These are phyloP conservation scores for Lamprotornis superbus DNA, from an alignment of 2,113 vertebrate species.

Conservation along the genomic window DNA sequence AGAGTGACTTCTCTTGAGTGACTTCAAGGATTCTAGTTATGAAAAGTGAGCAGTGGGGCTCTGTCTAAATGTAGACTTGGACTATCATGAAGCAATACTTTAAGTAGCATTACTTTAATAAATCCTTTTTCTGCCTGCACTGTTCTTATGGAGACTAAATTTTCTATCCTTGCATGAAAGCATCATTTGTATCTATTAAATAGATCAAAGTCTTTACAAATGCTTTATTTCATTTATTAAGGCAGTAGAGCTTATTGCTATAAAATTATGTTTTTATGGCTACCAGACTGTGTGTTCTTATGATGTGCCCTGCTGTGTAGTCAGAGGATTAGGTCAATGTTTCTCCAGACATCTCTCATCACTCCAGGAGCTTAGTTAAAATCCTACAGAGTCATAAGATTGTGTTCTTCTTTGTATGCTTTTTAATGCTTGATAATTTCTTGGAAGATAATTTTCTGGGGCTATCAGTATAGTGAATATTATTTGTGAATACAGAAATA, in stretches of 20 bases:
- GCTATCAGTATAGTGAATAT: background rate
- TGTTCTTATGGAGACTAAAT: background rate
- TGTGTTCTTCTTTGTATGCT: background rate
- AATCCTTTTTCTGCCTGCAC: background rate
- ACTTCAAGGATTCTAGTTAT: background rate
- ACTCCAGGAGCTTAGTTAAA: background rate
- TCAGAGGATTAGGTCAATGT: background rate
- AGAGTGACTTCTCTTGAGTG: conserved; percentile 17
- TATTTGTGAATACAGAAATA: background rate
- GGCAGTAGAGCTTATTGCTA: background rate
- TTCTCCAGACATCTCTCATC: background rate
- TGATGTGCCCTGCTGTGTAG: background rate
- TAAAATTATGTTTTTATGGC: background rate
- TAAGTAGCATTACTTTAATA: background rate
- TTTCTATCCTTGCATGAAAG: background rate
- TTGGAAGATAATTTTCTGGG: background rate
- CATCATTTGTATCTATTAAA: conserved; percentile 23
- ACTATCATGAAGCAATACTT: background rate
- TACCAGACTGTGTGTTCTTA: background rate
- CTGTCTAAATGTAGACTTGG: background rate
- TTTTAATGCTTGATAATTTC: background rate
- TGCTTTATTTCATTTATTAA: conserved; percentile 3
- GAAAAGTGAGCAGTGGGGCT: background rate
- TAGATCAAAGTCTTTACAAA: background rate
- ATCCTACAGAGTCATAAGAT: background rate